phyloP scores from a whole-genome alignment of 2,797 vertebrate genomes.

The Lates japonicus region DNA sequence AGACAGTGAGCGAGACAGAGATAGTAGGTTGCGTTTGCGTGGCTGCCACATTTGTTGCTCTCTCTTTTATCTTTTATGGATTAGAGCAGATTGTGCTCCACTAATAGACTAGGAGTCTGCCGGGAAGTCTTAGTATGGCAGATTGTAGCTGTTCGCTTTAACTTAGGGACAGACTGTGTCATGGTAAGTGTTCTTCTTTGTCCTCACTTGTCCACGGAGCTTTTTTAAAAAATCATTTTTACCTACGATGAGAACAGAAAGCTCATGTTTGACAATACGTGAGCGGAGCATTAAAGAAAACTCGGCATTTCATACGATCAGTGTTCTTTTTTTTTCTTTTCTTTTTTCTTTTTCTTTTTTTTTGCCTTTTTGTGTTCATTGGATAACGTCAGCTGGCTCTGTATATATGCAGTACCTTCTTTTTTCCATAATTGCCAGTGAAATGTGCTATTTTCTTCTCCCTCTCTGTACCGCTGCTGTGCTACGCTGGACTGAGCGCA shows the following conservation, averaged over 20 bases:
- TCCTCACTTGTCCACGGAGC: conserved; percentile 53
- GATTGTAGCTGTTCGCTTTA: conserved; percentile 38
- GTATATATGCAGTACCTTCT: conserved; percentile 25
- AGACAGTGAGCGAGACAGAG: conserved; percentile 37
- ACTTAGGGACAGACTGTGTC: conserved; percentile 44
- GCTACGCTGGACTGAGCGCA: conserved; percentile 83
- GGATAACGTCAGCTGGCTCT: conserved; percentile 64
- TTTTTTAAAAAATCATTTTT: conserved; percentile 28
- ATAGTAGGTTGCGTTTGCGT: conserved; percentile 58
- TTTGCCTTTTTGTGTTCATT: conserved; percentile 20
- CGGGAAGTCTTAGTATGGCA: conserved; percentile 36
- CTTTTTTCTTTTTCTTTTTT: conserved; percentile 4
- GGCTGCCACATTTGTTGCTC: conserved; percentile 70
- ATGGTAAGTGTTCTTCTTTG: conserved; percentile 70
- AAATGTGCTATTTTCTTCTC: conserved; percentile 76
- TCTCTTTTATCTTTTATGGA: conserved; percentile 69
- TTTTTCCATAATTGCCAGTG: conserved; percentile 68
- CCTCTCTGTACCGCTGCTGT: conserved; percentile 76
- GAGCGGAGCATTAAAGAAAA: conserved; percentile 23
- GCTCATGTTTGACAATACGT: conserved; percentile 46
- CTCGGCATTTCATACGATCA: conserved; percentile 37
- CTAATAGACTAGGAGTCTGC: conserved; percentile 40
- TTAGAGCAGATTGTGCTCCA: conserved; percentile 59
- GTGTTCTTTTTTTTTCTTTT: conserved; percentile 11
- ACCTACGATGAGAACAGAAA: conserved; percentile 30